Base-by-base conservation (phyloP, 2,888 invertebrate genomes). In the Stegana nigrithorax region DNA sequence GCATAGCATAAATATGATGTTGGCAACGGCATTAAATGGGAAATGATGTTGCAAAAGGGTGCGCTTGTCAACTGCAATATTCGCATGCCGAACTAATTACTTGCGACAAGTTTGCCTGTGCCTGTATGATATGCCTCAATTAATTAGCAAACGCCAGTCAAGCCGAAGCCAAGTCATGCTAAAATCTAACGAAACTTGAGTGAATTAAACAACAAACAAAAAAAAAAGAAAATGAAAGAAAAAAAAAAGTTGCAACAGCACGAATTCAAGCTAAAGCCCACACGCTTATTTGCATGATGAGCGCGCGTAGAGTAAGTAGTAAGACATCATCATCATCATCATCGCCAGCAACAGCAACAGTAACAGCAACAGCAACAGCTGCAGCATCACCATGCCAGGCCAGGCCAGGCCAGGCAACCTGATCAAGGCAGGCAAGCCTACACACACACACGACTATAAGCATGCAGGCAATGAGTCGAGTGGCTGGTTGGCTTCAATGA, bases 111-210 rank as follows among this genome's bases (percentile, higher is more conserved):
- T 59, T 59, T 59, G 47, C 25, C 44, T 19, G 27, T 17, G 23
- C 19, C 32, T 19, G 42, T 36, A 56, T 60, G 53, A 42, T 53
- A 73, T 64, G 73, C 65, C 70, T 62, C 69, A 73, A 78, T 78
- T 75, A 75, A 78, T 75, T 75, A 75, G 73, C 66, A 53, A 73
- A 70, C 71, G 75, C 69, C 73, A 68, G n/a, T n/a, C n/a, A 63
- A 44, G 3, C 2, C 44, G 17, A 44, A 47, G 21, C 19, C 60
- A 63, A 53, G 67, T 56, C 62, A 59, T 61, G 57, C 65, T 60
- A 60, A 42, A 58, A 58, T 29, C 17, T 44, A 50, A 47, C 64
- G 17, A 2, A 8, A 6, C 60, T 19, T 55, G 23, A 14, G 23
- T 23, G 42, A 23, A 19, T 57, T 21, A 19, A 17, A 17, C 36